Conservation (phyloP, 2,888 invertebrate genomes). For the Helicoverpa assulta region DNA sequence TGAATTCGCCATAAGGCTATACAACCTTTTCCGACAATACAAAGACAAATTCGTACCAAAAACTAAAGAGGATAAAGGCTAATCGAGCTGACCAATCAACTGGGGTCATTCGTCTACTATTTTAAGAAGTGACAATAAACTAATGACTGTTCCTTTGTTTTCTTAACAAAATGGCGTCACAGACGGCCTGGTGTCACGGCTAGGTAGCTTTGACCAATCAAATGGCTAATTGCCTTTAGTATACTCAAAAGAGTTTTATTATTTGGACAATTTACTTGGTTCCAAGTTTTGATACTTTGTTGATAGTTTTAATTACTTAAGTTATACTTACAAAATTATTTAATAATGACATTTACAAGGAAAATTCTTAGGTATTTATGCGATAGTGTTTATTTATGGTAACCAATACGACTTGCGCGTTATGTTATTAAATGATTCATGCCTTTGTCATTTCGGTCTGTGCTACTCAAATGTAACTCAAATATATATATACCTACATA, state of each 20-base stretch:
- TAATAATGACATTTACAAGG: constrained; percentile 11
- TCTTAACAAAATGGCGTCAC: constrained; percentile 51
- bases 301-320: not conserved
- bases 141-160: constrained; percentile 60
- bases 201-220: constrained; percentile 47
- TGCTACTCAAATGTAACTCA: constrained; percentile 6
- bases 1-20: not conserved
- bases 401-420: constrained; percentile 28
- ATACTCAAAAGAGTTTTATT: constrained; percentile 20
- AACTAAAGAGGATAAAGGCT: constrained; percentile 5
- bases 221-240: constrained; percentile 41
- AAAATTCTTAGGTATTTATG: constrained; percentile 17
- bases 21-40: not conserved
- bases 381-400: constrained; percentile 33
- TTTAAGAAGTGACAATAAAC: constrained; percentile 58
- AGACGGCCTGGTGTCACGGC: constrained; percentile 54
- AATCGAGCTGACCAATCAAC: constrained; percentile 21
- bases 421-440: constrained; percentile 52
- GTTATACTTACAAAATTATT: constrained; percentile 9
- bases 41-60: constrained; percentile 2
- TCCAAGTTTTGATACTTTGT: not conserved
- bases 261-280: constrained; percentile 10
- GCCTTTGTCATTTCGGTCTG: constrained; percentile 49
- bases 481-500: constrained; percentile 10
- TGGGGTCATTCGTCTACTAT: constrained; percentile 57